phyloP scores from a whole-genome alignment of 2,888 invertebrate species.

The Barypeithes pellucidus region DNA sequence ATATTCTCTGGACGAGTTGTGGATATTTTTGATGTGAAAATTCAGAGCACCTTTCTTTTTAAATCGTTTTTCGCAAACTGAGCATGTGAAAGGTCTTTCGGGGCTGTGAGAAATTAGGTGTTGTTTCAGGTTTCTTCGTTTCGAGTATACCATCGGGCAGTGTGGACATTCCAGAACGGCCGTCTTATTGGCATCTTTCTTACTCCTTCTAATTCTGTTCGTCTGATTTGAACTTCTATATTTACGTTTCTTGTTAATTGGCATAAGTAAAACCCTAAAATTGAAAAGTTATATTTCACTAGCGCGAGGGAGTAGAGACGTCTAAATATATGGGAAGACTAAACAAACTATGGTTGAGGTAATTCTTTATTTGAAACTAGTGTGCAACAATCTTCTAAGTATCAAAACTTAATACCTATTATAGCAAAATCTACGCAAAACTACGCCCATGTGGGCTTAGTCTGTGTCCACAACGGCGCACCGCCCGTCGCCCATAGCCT shows the following conservation, averaged over 20 bases:
- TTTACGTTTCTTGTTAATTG: background rate
- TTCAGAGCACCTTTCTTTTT: slow-evolving; percentile 63
- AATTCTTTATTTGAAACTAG: background rate
- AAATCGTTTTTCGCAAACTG: slow-evolving; percentile 42
- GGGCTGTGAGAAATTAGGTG: slow-evolving; percentile 39
- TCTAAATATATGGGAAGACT: background rate
- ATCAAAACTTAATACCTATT: slow-evolving; percentile 1
- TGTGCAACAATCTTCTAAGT: background rate
- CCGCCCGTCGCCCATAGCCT: too few relatives aligned
- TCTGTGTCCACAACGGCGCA: too few relatives aligned
- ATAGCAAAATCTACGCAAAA: too few relatives aligned
- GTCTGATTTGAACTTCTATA: background rate
- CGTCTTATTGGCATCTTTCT: too few relatives aligned
- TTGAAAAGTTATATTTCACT: background rate
- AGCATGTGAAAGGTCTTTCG: slow-evolving; percentile 32
- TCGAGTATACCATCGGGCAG: slow-evolving; percentile 28
- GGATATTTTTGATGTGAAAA: slow-evolving; percentile 44
- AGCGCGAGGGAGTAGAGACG: background rate
- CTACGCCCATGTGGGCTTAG: too few relatives aligned
- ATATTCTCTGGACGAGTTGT: slow-evolving; percentile 54
- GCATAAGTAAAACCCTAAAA: background rate
- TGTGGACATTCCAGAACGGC: slow-evolving; percentile 32
- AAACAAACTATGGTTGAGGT: background rate
- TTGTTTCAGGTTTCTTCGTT: slow-evolving; percentile 33
- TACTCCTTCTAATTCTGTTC: background rate